Evolutionary conservation across 1,140 invertebrate genomes (phyloP).

Genomic region (Bombus balteatus): DNA sequence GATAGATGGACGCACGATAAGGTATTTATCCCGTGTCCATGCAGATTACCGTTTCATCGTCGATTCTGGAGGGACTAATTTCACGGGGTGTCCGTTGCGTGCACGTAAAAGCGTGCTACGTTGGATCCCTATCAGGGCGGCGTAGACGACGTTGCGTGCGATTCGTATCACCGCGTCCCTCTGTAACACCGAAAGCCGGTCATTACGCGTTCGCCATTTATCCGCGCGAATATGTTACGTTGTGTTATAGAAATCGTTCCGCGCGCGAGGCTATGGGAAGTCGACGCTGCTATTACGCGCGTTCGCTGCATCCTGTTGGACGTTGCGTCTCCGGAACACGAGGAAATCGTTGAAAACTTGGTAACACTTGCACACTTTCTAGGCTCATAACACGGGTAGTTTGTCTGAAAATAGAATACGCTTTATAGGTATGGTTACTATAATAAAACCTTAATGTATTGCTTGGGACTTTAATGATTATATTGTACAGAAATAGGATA

Average conservation of each 20-base stretch:
- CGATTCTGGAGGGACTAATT: not conserved
- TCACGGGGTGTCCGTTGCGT: not conserved
- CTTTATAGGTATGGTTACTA: not conserved
- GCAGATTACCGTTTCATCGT: constrained; percentile 25
- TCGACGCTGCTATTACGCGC: constrained; percentile 1
- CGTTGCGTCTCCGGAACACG: too few species aligned
- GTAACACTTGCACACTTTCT: not conserved
- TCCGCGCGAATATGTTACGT: constrained; percentile 16
- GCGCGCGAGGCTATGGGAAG: not conserved
- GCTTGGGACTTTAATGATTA: not conserved
- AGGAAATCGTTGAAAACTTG: not conserved
- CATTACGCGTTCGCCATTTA: constrained; percentile 19
- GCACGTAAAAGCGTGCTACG: not conserved
- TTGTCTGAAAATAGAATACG: not conserved
- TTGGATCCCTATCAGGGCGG: not conserved
- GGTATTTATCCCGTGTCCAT: not conserved
- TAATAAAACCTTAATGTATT: not conserved
- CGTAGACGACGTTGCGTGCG: not conserved
- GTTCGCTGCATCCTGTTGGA: not conserved
- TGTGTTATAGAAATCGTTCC: not conserved
- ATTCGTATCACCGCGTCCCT: constrained; percentile 29
- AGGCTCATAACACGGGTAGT: not conserved
- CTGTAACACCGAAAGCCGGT: constrained; percentile 28
- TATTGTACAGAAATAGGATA: not conserved
- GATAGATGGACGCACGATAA: not conserved